Percentiles rank a stretch among this genome's conserved stretches.
These are phyloP conservation scores for Poecilia wingei DNA, from an alignment of 2,797 vertebrate species.

Conservation along the genomic window DNA sequence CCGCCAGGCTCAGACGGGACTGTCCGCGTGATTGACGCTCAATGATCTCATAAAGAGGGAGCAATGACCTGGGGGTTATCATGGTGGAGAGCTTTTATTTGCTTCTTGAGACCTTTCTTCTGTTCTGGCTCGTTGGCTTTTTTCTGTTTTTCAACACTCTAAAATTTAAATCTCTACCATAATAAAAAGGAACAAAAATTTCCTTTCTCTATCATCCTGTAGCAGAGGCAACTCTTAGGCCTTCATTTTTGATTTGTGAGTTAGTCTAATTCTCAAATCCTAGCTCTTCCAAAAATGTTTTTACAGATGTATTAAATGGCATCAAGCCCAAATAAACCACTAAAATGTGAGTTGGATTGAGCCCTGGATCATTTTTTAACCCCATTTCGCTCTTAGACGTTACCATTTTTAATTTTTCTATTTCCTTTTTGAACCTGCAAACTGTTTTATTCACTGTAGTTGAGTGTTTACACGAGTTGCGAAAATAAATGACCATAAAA, in stretches of 20 bases:
- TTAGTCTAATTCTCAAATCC: neutral
- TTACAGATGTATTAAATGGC: neutral
- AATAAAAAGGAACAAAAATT: neutral
- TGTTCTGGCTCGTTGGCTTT: conserved; percentile 24
- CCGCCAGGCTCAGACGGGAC: conserved; percentile 39
- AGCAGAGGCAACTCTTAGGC: neutral
- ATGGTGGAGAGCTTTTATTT: conserved; percentile 58
- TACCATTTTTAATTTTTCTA: neutral
- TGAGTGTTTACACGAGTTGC: neutral
- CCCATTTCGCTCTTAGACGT: neutral
- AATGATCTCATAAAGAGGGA: conserved; percentile 41
- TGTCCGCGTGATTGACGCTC: conserved; percentile 41
- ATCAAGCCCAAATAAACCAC: neutral
- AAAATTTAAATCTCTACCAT: neutral
- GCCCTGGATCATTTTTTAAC: neutral
- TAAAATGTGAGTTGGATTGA: neutral
- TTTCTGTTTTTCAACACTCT: conserved; percentile 8
- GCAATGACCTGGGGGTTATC: conserved; percentile 29
- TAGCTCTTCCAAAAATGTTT: neutral
- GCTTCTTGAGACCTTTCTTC: conserved; percentile 28
- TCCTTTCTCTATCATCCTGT: neutral
- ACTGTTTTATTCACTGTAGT: neutral
- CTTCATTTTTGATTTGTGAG: neutral
- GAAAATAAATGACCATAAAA: neutral
- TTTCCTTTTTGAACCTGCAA: neutral